phyloP scores from a whole-genome alignment of 2,888 invertebrate genomes.

The Agonopterix alstromeriana region DNA sequence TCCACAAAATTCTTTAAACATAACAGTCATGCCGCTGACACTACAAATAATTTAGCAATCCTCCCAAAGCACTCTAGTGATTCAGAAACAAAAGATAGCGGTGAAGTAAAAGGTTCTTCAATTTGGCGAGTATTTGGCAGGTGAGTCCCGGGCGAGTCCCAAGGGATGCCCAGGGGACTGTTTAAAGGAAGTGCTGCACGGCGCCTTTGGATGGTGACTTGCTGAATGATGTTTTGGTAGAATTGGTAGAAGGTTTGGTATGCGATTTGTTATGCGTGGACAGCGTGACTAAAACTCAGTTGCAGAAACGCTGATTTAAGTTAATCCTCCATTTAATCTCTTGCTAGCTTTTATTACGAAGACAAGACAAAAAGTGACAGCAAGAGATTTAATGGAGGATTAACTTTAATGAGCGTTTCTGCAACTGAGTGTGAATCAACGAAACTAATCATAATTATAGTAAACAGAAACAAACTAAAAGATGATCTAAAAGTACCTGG shows the following conservation, averaged over 20 bases:
- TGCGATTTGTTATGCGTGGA: neutral
- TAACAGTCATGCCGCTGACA: neutral
- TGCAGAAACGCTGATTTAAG: no score
- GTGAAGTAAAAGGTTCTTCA: constrained; percentile 50
- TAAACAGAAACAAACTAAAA: no score
- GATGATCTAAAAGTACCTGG: no score
- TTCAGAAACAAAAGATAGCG: constrained; percentile 41
- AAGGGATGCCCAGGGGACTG: constrained; percentile 37
- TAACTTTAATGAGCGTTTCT: no score
- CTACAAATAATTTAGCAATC: neutral
- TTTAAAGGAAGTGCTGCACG: constrained; percentile 34
- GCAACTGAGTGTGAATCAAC: no score
- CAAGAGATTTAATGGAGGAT: no score
- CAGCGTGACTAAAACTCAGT: no score
- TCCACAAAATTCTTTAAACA: neutral
- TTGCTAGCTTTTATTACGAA: no score
- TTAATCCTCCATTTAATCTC: no score
- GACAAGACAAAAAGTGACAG: no score
- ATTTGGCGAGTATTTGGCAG: constrained; percentile 47
- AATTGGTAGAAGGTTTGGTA: neutral
- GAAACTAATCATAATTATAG: no score
- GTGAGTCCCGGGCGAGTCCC: constrained; percentile 34
- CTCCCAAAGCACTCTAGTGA: neutral
- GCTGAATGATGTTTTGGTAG: constrained; percentile 21
- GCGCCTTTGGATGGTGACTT: constrained; percentile 46